Conservation (phyloP, 2,113 vertebrate genomes). For the Varanus salvator region DNA sequence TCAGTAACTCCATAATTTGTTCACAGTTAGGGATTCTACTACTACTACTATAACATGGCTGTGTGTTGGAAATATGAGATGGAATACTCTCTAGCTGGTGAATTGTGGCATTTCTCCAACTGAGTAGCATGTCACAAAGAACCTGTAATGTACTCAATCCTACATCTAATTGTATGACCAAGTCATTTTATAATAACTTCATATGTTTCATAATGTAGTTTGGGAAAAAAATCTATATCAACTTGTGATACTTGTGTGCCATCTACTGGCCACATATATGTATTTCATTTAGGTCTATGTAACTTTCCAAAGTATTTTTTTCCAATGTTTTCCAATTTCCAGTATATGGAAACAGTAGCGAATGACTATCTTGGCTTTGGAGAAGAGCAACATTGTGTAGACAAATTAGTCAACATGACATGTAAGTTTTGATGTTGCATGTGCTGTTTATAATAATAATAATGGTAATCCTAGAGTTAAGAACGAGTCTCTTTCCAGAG, state of each 20-base stretch:
- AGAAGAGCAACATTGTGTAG: conserved; percentile 78
- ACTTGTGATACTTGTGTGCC: conserved; percentile 42
- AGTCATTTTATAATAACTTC: not conserved
- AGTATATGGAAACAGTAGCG: conserved; percentile 85
- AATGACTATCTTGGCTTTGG: conserved; percentile 75
- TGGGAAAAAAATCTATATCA: not conserved
- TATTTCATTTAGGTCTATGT: conserved; percentile 3
- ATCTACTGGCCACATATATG: conserved; percentile 52
- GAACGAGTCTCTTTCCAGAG: too few species aligned
- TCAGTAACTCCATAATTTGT: not conserved
- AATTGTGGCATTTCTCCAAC: not conserved
- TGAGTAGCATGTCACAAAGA: not conserved
- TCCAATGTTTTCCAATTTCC: conserved; percentile 42
- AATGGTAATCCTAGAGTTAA: too few species aligned
- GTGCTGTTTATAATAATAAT: not conserved
- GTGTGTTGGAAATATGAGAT: not conserved
- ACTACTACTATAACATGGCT: too few species aligned
- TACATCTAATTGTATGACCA: not conserved
- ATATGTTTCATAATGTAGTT: not conserved
- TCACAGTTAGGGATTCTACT: not conserved
- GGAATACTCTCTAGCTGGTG: not conserved
- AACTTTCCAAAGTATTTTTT: not conserved
- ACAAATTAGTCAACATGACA: conserved; percentile 87
- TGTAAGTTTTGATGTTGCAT: conserved; percentile 74
- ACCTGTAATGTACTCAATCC: not conserved